Evolutionary conservation across 2,888 invertebrate genomes (phyloP).

Genomic region (Volucella inanis): DNA sequence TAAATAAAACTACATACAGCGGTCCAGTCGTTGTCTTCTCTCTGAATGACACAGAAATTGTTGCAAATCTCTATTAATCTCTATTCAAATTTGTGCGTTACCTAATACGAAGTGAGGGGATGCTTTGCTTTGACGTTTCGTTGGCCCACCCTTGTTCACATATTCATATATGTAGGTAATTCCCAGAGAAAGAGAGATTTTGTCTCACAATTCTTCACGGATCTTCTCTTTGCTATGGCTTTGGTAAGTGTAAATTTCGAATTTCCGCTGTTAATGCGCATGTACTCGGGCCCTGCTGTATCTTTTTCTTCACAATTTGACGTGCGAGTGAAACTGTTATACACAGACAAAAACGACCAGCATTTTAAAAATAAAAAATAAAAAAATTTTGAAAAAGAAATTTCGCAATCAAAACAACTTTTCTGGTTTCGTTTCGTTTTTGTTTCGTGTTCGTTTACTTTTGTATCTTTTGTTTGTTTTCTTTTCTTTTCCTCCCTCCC

Average conservation of each 20-base stretch:
- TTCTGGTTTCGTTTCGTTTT: constrained; percentile 49
- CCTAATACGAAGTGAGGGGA: neutral
- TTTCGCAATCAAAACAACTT: constrained; percentile 74
- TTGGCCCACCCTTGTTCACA: neutral
- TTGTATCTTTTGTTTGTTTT: constrained; percentile 19
- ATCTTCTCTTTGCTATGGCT: constrained; percentile 3
- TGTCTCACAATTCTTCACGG: constrained; percentile 1
- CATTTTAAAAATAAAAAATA: constrained; percentile 1
- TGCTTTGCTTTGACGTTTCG: no score
- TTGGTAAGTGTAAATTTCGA: constrained; percentile 11
- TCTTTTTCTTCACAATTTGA: constrained; percentile 30
- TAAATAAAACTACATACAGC: constrained; percentile 51
- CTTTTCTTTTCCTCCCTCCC: neutral
- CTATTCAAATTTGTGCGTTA: neutral
- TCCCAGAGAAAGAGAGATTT: constrained; percentile 21
- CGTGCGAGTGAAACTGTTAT: constrained; percentile 59
- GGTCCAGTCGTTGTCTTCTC: constrained; percentile 22
- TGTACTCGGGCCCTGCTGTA: constrained; percentile 47
- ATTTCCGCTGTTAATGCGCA: constrained; percentile 63
- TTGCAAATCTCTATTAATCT: constrained; percentile 45
- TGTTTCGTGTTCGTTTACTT: constrained; percentile 24
- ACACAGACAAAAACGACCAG: constrained; percentile 6
- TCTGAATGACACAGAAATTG: constrained; percentile 36
- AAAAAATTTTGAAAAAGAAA: constrained; percentile 8
- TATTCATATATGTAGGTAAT: neutral